Percentiles rank a stretch among this genome's conserved stretches.
Evolutionary conservation across 2,797 vertebrate genomes (phyloP).

Genomic region (Orientallactaga sibirica): DNA sequence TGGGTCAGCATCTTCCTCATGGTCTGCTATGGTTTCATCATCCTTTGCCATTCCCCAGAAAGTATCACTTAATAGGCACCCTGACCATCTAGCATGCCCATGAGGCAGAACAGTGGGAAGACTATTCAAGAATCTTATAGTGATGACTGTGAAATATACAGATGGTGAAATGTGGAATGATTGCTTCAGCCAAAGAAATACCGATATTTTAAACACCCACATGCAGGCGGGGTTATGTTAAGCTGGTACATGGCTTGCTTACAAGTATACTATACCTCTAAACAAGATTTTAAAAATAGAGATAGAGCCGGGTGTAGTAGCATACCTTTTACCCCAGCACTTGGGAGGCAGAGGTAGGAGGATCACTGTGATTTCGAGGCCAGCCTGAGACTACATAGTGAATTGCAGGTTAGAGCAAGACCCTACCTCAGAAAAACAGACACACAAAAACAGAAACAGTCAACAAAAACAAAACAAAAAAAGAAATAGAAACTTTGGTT

Average conservation of each 20-base stretch:
- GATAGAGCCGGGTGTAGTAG: no score
- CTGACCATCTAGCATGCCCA: background rate
- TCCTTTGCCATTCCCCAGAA: no score
- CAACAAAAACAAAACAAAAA: background rate
- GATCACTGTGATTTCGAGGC: no score
- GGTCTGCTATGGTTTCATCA: background rate
- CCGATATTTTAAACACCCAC: background rate
- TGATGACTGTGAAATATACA: background rate
- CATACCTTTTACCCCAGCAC: no score
- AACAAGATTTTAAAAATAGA: background rate
- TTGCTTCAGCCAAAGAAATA: background rate
- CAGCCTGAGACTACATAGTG: no score
- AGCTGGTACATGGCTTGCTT: background rate
- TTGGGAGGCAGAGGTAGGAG: no score
- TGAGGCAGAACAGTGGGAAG: background rate
- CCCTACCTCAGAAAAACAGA: background rate
- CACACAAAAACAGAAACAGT: background rate
- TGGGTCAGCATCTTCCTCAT: background rate
- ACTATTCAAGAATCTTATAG: background rate
- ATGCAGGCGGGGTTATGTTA: accelerated
- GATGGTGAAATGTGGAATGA: background rate
- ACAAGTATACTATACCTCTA: background rate
- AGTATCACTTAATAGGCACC: background rate
- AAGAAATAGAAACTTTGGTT: background rate
- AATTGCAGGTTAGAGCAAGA: background rate